Conservation (phyloP, 2,113 vertebrate species). For the Leptosomus discolor region DNA sequence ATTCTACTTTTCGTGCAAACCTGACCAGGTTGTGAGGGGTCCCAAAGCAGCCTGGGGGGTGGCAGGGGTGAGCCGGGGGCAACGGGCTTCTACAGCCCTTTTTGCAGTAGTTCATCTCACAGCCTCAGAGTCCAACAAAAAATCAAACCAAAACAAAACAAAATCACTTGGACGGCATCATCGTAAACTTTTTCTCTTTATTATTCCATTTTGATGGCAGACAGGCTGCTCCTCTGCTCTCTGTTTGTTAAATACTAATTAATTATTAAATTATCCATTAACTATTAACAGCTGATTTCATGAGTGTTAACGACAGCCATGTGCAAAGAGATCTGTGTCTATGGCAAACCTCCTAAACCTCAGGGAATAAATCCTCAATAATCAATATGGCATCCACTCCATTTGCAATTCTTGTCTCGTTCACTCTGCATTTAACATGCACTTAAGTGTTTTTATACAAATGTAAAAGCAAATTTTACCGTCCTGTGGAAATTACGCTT, state of each 20-base stretch:
- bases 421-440: neutral
- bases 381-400: slow-evolving; percentile 35
- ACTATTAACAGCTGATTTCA: slow-evolving; percentile 56
- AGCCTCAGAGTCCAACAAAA: neutral
- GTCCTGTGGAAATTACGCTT: neutral
- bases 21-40: fast-evolving
- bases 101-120: neutral
- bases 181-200: neutral
- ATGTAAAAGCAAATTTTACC: neutral
- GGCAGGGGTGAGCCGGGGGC: fast-evolving
- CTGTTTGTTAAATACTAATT: slow-evolving; percentile 61
- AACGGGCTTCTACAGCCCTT: fast-evolving
- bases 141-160: neutral
- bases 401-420: slow-evolving; percentile 24
- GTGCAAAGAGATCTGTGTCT: slow-evolving; percentile 34
- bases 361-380: slow-evolving; percentile 46
- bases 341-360: slow-evolving; percentile 38
- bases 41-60: neutral
- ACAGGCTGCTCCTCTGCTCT: slow-evolving; percentile 4
- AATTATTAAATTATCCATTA: slow-evolving; percentile 67
- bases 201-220: slow-evolving; percentile 30
- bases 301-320: slow-evolving; percentile 46
- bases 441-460: slow-evolving; percentile 36
- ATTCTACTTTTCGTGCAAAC: fast-evolving
- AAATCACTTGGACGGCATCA: neutral